A percentile compares a stretch with the other conserved stretches of the same genome.
Evolutionary conservation across 1,140 invertebrate genomes (phyloP).

Genomic region (Nautilus pompilius): DNA sequence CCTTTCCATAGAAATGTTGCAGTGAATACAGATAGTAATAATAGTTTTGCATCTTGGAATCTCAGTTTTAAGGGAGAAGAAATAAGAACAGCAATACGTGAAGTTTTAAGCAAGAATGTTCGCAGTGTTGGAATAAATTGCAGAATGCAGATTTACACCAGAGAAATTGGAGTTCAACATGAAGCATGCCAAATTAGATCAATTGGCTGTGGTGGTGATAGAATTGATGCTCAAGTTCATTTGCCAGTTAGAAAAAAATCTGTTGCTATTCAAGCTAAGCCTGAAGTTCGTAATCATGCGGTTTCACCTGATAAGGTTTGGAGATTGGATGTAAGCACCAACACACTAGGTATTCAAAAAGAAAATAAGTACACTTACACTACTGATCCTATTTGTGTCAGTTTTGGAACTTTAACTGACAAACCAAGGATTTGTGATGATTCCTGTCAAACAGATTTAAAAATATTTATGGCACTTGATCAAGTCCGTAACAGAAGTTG

Average conservation of each 20-base stretch:
- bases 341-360: slow-evolving; percentile 30
- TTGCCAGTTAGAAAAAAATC: slow-evolving; percentile 28
- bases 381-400: slow-evolving; percentile 25
- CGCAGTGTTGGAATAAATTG: slow-evolving; percentile 41
- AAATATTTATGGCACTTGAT: slow-evolving; percentile 38
- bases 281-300: slow-evolving; percentile 27
- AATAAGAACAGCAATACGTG: slow-evolving; percentile 37
- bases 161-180: slow-evolving; percentile 17
- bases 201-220: slow-evolving; percentile 40
- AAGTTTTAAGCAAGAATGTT: slow-evolving; percentile 44
- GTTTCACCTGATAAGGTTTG: slow-evolving; percentile 42
- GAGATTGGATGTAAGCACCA: slow-evolving; percentile 43
- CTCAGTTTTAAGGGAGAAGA: slow-evolving; percentile 47
- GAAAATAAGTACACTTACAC: slow-evolving; percentile 49
- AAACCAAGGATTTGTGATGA: slow-evolving; percentile 8
- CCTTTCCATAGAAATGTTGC: slow-evolving; percentile 41
- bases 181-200: slow-evolving; percentile 17
- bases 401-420: slow-evolving; percentile 46
- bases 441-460: slow-evolving; percentile 37
- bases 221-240: slow-evolving; percentile 43
- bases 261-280: slow-evolving; percentile 38
- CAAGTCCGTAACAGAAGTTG: slow-evolving; percentile 31
- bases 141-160: slow-evolving; percentile 7
- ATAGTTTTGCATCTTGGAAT: slow-evolving; percentile 22
- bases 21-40: slow-evolving; percentile 45